Evolutionary conservation across 1,140 invertebrate species (phyloP), one percentile per base, ranked within the genome.

Genomic region (Campoletis sonorensis): DNA sequence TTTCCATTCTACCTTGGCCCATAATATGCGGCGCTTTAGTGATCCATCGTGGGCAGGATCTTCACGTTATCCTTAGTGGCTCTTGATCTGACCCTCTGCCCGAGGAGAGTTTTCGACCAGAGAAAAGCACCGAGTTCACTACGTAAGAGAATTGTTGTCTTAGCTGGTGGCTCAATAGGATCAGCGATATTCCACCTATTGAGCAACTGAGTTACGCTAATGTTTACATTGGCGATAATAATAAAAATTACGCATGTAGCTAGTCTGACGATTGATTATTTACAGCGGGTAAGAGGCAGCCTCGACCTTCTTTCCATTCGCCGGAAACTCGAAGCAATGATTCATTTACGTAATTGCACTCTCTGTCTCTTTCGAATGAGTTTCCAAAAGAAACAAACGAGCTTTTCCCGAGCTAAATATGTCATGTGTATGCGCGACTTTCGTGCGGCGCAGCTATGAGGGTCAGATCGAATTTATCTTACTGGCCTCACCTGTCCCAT

Each of bases 401-500:
- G 54, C 54, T 85, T 88, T 79, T 83, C 86, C 87, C 82, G n/a
- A n/a, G 85, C 84, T 85, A 67, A 67, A 67, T 67, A 15, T 67
- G 23, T 67, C 23, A 64, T 64, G 18, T 67, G 77, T n/a, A 37
- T 45, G 23, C 72, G 54, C 45, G 72, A 58, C 5, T 54, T 26
- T 15, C 10, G 16, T 21, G 11, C 49, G 21, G 70, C 85, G 84
- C 77, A 84, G 77, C 73, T 87, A 92, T 91, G 87, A 89, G 90
- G 91, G 91, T 89, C 87, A 90, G 90, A 91, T 92, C 90, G 88
- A 91, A 91, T 91, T 91, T 91, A 91, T 91, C 89, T 90, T 86
- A 86, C 86, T 88, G 87, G 87, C 87, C 90, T 90, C 90, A 91
- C 90, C 91, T 92, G 91, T 90, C 90, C 86, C 81, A 83, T 83